A percentile compares a stretch with the other conserved stretches of the same genome.
These are phyloP conservation scores for Hermatobates lingyangjiaoensis DNA, from an alignment of 1,140 invertebrate species.

Conservation along the genomic window DNA sequence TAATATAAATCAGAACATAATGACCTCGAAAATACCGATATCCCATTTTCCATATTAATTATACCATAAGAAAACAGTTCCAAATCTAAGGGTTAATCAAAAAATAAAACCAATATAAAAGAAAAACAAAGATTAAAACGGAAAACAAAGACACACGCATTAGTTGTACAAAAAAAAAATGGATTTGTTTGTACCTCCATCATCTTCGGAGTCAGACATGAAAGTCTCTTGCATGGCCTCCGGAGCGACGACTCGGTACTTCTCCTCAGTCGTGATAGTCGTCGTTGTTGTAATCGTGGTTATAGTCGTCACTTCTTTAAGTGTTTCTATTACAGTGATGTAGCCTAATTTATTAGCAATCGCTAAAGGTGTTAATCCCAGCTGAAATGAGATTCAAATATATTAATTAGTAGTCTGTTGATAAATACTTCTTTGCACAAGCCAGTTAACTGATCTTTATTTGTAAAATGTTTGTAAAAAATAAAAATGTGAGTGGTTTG, in stretches of 20 bases:
- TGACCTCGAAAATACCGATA: too few species aligned
- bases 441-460: too few species aligned
- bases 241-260: conserved; percentile 89
- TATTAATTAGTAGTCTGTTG: background rate
- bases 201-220: conserved; percentile 97
- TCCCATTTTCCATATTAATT: too few species aligned
- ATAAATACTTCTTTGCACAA: background rate
- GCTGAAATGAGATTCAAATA: conserved; percentile 46
- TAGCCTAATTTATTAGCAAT: conserved; percentile 93
- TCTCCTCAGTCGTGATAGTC: conserved; percentile 61
- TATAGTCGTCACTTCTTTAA: conserved; percentile 91
- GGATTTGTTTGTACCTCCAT: conserved; percentile 47
- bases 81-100: background rate
- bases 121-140: background rate
- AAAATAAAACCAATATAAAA: background rate
- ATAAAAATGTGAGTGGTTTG: too few species aligned
- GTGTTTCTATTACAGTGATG: conserved; percentile 91
- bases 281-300: conserved; percentile 43
- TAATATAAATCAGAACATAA: too few species aligned
- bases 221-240: conserved; percentile 98
- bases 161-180: background rate
- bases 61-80: too few species aligned
- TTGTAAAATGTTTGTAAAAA: too few species aligned
- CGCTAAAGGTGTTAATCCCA: conserved; percentile 86
- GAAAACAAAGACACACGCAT: background rate